phyloP scores from a whole-genome alignment of 2,113 vertebrate genomes.

The Hippoglossus stenolepis region DNA sequence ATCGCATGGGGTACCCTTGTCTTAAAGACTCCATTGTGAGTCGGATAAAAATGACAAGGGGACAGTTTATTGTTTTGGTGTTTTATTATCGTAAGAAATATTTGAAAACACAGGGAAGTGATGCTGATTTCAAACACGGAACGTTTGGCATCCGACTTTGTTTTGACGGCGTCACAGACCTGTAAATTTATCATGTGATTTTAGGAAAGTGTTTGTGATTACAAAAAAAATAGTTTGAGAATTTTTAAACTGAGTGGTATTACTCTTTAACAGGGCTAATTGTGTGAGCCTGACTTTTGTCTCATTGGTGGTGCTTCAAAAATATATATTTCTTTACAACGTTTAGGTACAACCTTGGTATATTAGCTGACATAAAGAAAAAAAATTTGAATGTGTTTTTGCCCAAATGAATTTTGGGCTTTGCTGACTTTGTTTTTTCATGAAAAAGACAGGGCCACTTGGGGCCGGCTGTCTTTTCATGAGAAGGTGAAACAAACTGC shows the following conservation, averaged over 20 bases:
- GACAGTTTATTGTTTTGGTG: not conserved
- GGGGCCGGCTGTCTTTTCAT: slow-evolving; percentile 93
- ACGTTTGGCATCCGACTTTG: not conserved
- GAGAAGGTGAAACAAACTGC: slow-evolving; percentile 98
- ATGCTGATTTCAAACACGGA: slow-evolving; percentile 6
- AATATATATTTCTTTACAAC: slow-evolving; percentile 85
- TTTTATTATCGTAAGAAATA: slow-evolving; percentile 13
- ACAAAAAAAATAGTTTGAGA: not conserved
- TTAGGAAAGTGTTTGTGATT: not conserved
- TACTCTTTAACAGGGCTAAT: slow-evolving; percentile 61
- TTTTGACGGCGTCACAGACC: not conserved
- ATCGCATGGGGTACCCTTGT: not conserved
- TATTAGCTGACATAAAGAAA: slow-evolving; percentile 78
- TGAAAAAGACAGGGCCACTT: slow-evolving; percentile 90
- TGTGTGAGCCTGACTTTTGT: slow-evolving; percentile 75
- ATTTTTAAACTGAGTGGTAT: slow-evolving; percentile 63
- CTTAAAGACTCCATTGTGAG: not conserved
- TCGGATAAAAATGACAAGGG: not conserved
- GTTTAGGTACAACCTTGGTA: slow-evolving; percentile 82
- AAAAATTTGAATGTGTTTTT: slow-evolving; percentile 81
- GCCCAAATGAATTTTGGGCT: slow-evolving; percentile 87
- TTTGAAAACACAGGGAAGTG: not conserved
- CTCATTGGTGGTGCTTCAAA: slow-evolving; percentile 86
- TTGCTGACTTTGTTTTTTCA: slow-evolving; percentile 95
- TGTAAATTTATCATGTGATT: slow-evolving; percentile 8